Percentiles rank a stretch among this genome's conserved stretches.
Conservation (phyloP, 2,797 vertebrate species). For the Holocentrus rufus region DNA sequence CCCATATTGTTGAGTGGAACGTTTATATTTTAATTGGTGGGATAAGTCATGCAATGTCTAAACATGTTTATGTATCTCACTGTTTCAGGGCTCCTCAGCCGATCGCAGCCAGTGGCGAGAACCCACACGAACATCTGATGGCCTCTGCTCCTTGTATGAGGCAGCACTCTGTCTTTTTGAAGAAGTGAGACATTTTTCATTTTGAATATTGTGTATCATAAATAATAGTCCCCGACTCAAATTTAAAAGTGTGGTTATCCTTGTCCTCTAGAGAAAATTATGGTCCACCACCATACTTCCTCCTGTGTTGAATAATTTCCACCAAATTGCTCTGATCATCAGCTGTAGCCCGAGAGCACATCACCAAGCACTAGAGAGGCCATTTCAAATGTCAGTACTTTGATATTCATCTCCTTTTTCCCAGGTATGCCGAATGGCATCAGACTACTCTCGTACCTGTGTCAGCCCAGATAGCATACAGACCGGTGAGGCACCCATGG, state of each 20-base stretch:
- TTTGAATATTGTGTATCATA: background rate
- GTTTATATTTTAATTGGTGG: background rate
- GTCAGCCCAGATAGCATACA: conserved; percentile 97
- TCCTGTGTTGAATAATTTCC: too few relatives aligned
- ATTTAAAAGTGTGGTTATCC: background rate
- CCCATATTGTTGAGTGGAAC: background rate
- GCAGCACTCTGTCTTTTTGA: conserved; percentile 95
- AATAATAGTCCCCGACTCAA: too few relatives aligned
- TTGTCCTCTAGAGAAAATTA: background rate
- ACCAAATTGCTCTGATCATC: too few relatives aligned
- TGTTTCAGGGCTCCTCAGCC: conserved; percentile 90
- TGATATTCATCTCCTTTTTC: background rate
- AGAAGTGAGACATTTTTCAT: conserved; percentile 81
- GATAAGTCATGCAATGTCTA: background rate
- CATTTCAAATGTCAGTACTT: too few relatives aligned
- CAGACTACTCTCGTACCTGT: conserved; percentile 97
- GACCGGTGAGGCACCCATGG: conserved; percentile 89
- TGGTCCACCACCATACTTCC: background rate
- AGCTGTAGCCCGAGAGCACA: too few relatives aligned
- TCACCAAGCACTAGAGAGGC: too few relatives aligned
- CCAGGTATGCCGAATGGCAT: conserved; percentile 97
- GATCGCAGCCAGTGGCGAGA: conserved; percentile 98
- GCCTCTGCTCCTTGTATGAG: conserved; percentile 94
- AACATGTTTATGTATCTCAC: background rate
- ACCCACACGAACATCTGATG: conserved; percentile 90